Conservation (phyloP, 2,113 vertebrate genomes). For the Lycaon pictus region DNA sequence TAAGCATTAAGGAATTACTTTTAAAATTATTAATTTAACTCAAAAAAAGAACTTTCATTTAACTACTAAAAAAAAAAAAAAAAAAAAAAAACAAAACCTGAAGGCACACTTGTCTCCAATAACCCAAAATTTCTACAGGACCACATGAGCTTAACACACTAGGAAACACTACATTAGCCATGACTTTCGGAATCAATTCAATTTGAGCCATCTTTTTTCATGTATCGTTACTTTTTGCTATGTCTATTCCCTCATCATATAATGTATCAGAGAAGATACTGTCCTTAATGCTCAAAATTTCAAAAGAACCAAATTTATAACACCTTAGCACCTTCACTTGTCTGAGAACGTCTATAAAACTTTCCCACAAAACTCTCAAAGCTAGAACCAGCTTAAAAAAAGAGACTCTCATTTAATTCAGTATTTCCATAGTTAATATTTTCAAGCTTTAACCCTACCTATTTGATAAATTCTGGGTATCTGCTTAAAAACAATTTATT, state of each 20-base stretch:
- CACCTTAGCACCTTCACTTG: conserved; percentile 15
- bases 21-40: background rate
- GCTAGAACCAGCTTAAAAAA: background rate
- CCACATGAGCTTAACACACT: background rate
- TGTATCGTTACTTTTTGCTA: background rate
- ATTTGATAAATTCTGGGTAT: background rate
- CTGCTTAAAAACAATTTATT: background rate
- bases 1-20: background rate
- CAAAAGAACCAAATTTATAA: background rate
- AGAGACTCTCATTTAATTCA: background rate
- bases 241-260: background rate
- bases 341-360: background rate
- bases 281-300: background rate
- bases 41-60: background rate
- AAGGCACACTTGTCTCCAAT: background rate
- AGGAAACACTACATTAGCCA: background rate
- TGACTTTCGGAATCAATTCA: background rate
- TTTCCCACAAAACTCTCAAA: background rate
- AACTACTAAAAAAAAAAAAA: background rate
- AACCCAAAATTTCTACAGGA: background rate
- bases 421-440: background rate
- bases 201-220: background rate
- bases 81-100: background rate
- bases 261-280: background rate
- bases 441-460: background rate